Evolutionary conservation across 2,797 vertebrate genomes (phyloP).

Genomic region (Cephalopachus bancanus): DNA sequence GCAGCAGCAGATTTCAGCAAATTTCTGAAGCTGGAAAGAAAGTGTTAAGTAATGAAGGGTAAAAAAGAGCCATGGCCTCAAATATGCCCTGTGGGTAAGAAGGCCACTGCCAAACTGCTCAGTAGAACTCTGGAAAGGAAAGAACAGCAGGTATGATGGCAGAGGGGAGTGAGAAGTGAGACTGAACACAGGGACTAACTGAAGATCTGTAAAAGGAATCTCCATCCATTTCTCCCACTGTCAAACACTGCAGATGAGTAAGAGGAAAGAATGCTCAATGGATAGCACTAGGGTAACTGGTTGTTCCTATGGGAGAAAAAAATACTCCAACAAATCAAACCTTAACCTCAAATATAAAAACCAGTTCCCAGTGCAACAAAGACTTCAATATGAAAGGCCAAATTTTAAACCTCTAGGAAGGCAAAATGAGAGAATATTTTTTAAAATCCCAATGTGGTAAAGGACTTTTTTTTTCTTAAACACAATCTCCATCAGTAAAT

Average conservation of each 20-base stretch:
- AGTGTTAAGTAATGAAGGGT: background rate
- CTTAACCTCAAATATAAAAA: slow-evolving; percentile 29
- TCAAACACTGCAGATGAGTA: background rate
- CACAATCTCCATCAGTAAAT: background rate
- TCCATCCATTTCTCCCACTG: background rate
- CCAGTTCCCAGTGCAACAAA: background rate
- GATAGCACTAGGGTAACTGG: background rate
- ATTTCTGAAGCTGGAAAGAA: background rate
- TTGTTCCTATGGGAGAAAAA: background rate
- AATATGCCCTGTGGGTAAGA: background rate
- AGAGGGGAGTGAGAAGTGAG: background rate
- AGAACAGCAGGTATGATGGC: background rate
- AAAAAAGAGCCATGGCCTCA: background rate
- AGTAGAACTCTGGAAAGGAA: background rate
- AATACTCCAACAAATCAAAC: background rate
- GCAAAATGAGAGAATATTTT: slow-evolving; percentile 44
- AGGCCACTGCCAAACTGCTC: background rate
- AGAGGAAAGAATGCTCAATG: background rate
- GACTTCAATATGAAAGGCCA: slow-evolving; percentile 34
- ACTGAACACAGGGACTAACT: background rate
- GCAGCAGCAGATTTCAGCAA: background rate
- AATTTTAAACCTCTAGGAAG: slow-evolving; percentile 50
- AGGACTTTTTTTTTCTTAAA: slow-evolving; percentile 2
- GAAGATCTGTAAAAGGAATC: background rate
- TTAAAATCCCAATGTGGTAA: background rate